Base-by-base conservation (phyloP, 2,113 vertebrate genomes). In the Rallus limicola region DNA sequence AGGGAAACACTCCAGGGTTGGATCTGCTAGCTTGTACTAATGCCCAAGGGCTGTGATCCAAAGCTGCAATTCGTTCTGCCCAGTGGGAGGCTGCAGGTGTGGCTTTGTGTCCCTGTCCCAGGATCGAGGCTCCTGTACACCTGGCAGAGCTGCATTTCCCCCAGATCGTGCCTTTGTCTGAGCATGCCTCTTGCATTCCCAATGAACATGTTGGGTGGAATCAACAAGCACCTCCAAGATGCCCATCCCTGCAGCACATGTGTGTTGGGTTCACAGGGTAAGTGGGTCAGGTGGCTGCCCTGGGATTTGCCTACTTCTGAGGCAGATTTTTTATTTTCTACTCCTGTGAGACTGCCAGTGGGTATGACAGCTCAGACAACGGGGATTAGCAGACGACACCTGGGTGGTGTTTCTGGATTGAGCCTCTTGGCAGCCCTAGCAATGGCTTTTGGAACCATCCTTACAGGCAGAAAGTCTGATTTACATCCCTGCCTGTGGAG, bases 251-350 rank as follows among this genome's bases (percentile, higher is more conserved):
- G 44, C 29, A 93, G 42, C 20, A 7, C 7, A 19, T 34, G 23
- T 50, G 25, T 36, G 23, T 60, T 44, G 42, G 19, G 29, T 38
- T 78, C 5, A 3, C 50, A 79, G 75, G 11, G 44, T 31, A 52
- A 63, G 24, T 20, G 0, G 0, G 25, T 50, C 18, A 24, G 65
- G 60, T 48, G 48, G 2, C 6, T 84, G 48, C 11, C 48, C 56
- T 55, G 58, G 67, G 62, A 59, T 91, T 60, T 82, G 14, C 21
- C 42, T 58, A 36, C 48, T 72, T 78, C 33, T 82, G 0, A 0
- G 38, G 16, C 50, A 72, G 11, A 55, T 46, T 92, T 95, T 71
- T 84, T 12, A 48, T 75, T 95, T 87, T 91, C 46, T 52, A 50
- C 19, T 28, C 25, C 10, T 20, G 10, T 82, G 82, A 90, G 59